phyloP scores from a whole-genome alignment of 1,140 invertebrate genomes.

The Pachyrhynchus sulphureomaculatus region DNA sequence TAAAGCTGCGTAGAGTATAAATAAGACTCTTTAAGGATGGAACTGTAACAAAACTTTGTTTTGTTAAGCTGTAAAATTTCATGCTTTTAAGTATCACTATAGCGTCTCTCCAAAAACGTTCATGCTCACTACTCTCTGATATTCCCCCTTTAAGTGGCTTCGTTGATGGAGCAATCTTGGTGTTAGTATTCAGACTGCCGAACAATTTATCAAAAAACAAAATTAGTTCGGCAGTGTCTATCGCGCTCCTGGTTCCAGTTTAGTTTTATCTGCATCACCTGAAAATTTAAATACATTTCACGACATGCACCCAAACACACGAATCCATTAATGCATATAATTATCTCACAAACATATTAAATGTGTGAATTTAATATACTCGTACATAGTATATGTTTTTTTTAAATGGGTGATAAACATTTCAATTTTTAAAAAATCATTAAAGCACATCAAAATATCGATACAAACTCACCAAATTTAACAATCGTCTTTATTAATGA shows the following conservation, averaged over 20 bases:
- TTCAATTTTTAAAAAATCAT: too few species aligned
- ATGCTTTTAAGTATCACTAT: slow-evolving; percentile 33
- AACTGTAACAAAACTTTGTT: slow-evolving; percentile 18
- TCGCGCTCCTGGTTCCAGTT: slow-evolving; percentile 17
- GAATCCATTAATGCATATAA: slow-evolving; percentile 13
- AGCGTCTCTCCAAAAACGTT: slow-evolving; percentile 35
- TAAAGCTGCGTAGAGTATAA: slow-evolving; percentile 41
- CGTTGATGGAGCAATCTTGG: slow-evolving; percentile 10
- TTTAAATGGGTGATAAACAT: background rate
- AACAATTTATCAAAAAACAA: slow-evolving; percentile 42
- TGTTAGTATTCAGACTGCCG: slow-evolving; percentile 36
- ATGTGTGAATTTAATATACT: background rate
- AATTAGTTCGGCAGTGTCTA: slow-evolving; percentile 40
- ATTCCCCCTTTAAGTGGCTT: slow-evolving; percentile 41
- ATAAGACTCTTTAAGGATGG: slow-evolving; percentile 43
- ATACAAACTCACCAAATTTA: background rate
- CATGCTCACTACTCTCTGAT: slow-evolving; percentile 35
- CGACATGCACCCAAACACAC: background rate
- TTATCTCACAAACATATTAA: background rate
- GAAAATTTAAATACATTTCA: background rate
- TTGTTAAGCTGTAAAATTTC: slow-evolving; percentile 33
- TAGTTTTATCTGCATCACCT: background rate
- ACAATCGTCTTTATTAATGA: slow-evolving; percentile 1
- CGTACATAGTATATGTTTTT: background rate
- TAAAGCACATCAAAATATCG: background rate